Percentiles rank a stretch among this genome's conserved stretches.
Evolutionary conservation across 2,888 invertebrate genomes (phyloP).

Genomic region (Bembecia ichneumoniformis): DNA sequence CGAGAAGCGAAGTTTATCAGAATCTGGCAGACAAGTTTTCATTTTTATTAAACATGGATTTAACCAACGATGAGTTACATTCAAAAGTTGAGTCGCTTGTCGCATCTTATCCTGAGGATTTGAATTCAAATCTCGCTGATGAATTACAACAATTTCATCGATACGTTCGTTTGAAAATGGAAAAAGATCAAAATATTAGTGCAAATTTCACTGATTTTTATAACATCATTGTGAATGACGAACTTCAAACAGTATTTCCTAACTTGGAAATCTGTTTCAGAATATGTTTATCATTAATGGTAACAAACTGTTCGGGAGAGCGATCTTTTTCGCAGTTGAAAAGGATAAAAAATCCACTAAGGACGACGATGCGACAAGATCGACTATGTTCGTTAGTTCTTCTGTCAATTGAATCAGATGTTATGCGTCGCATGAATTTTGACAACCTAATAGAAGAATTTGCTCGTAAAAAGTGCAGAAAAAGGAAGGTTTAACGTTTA

Average conservation of each 20-base stretch:
- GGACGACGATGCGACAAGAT: conserved; percentile 6
- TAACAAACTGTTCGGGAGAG: conserved; percentile 5
- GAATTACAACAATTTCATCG: conserved; percentile 5
- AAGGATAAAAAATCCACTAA: conserved; percentile 8
- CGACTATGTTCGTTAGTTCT: too few relatives aligned
- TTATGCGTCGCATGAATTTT: too few relatives aligned
- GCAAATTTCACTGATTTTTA: conserved; percentile 3
- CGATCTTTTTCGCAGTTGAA: conserved; percentile 8
- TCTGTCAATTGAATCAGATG: too few relatives aligned
- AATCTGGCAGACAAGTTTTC: conserved; percentile 4
- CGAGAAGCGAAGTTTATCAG: conserved; percentile 8
- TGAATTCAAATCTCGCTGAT: conserved; percentile 1
- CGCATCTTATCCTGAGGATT: conserved; percentile 2
- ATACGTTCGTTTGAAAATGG: conserved; percentile 2
- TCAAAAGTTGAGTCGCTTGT: not conserved
- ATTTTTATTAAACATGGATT: not conserved
- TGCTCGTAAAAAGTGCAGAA: too few relatives aligned
- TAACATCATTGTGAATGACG: conserved; percentile 6
- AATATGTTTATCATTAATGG: conserved; percentile 6
- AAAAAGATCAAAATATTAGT: conserved; percentile 1
- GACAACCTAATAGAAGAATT: too few relatives aligned
- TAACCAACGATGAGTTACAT: conserved; percentile 2
- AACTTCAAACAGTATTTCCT: conserved; percentile 5
- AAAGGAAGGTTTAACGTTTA: too few relatives aligned
- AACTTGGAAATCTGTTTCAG: conserved; percentile 6